These are phyloP conservation scores for Chiloscyllium punctatum DNA, from an alignment of 2,797 vertebrate species.

Conservation along the genomic window DNA sequence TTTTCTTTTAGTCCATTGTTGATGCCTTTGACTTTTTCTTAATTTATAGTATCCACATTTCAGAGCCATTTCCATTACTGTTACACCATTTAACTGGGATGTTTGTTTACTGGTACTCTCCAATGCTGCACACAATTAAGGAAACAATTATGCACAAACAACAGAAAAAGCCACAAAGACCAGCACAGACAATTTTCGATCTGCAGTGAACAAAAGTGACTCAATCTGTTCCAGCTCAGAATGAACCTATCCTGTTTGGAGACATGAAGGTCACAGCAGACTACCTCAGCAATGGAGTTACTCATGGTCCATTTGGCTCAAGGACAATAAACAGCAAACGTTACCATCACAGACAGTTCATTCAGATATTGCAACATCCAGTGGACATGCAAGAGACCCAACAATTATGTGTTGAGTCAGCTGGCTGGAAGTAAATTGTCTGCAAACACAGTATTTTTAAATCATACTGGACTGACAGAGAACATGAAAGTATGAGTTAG, in stretches of 20 bases:
- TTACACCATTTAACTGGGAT: too few species aligned
- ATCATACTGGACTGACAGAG: neutral
- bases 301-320: neutral
- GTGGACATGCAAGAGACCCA: neutral
- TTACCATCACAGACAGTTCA: neutral
- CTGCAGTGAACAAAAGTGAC: neutral
- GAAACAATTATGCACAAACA: neutral
- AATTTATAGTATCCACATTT: neutral
- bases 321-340: neutral
- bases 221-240: neutral
- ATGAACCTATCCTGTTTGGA: neutral
- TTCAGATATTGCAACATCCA: neutral
- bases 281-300: neutral
- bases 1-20: neutral
- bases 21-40: neutral
- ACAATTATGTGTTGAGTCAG: neutral
- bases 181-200: neutral
- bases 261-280: neutral
- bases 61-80: neutral
- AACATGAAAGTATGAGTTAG: too few species aligned
- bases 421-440: neutral
- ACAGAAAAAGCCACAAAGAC: neutral
- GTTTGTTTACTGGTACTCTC: neutral
- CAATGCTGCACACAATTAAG: neutral
- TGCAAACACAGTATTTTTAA: neutral